Evolutionary conservation across 2,797 vertebrate species (phyloP).

Genomic region (Scolopax rusticola): DNA sequence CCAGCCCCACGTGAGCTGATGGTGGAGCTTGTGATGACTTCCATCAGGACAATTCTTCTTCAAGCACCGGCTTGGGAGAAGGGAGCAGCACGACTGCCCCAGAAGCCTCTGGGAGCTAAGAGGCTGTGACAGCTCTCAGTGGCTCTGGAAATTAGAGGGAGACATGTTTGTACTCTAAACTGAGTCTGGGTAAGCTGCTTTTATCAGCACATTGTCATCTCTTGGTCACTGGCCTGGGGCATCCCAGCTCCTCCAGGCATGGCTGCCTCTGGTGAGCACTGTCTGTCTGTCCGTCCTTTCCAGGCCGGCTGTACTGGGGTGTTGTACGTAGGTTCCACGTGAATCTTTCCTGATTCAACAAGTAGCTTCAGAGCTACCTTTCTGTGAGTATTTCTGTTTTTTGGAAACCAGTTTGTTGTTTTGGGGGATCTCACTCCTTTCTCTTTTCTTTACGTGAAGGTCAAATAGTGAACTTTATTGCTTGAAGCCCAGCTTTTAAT

Average conservation of each 20-base stretch:
- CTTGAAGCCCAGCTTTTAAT: not conserved
- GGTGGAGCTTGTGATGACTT: not conserved
- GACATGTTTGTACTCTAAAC: not conserved
- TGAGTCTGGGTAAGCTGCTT: not conserved
- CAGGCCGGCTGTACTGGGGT: not conserved
- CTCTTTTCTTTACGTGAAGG: not conserved
- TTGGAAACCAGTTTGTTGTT: not conserved
- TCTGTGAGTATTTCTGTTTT: not conserved
- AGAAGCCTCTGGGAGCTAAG: not conserved
- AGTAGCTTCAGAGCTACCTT: not conserved
- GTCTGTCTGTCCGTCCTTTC: not conserved
- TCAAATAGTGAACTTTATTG: not conserved
- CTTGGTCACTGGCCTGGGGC: not conserved
- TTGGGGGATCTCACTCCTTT: not conserved
- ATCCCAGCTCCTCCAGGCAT: not conserved
- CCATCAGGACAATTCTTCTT: not conserved
- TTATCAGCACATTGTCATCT: not conserved
- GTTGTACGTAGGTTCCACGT: rapidly evolving
- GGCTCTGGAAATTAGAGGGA: rapidly evolving
- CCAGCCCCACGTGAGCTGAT: not conserved
- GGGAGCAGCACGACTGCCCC: rapidly evolving
- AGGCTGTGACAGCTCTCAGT: not conserved
- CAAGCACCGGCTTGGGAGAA: rapidly evolving
- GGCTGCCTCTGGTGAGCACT: rapidly evolving
- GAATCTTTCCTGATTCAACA: not conserved